Percentiles rank a stretch among this genome's conserved stretches.
Conservation (phyloP, 2,113 vertebrate genomes). For the Ia io region DNA sequence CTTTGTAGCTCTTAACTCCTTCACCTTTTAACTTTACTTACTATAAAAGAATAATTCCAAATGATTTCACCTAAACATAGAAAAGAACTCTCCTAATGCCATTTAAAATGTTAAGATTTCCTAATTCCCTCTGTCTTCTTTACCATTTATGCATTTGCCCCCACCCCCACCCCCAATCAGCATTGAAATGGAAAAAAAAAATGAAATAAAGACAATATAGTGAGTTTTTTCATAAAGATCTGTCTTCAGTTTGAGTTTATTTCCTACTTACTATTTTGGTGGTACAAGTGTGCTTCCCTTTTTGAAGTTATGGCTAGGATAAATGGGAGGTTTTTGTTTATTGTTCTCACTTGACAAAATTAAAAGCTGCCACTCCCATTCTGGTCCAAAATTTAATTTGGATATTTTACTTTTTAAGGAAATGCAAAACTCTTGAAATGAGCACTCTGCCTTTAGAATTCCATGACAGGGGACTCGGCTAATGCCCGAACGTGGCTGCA, state of each 20-base stretch:
- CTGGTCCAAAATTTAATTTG: not conserved
- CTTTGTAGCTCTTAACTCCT: not conserved
- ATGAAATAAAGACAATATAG: not conserved
- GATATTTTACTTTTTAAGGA: constrained; percentile 29
- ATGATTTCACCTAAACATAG: not conserved
- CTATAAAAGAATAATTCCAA: not conserved
- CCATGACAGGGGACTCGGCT: not conserved
- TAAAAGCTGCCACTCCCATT: not conserved
- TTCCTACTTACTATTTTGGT: not conserved
- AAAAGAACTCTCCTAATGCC: constrained; percentile 2
- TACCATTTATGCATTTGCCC: not conserved
- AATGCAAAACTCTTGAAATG: not conserved
- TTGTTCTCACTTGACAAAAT: constrained; percentile 17
- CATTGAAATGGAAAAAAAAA: not conserved
- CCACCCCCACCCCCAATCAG: not conserved
- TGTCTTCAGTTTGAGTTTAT: not conserved
- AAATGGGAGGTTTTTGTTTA: not conserved
- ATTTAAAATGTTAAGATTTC: not conserved
- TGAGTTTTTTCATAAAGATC: not conserved
- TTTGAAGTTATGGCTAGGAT: not conserved
- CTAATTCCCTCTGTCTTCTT: not conserved
- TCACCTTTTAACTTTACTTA: not conserved
- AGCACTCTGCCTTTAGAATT: not conserved
- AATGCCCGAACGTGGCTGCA: not conserved
- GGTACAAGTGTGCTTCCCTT: constrained; percentile 1